phyloP scores from a whole-genome alignment of 2,888 invertebrate species.

The Drosophila stalkeri region DNA sequence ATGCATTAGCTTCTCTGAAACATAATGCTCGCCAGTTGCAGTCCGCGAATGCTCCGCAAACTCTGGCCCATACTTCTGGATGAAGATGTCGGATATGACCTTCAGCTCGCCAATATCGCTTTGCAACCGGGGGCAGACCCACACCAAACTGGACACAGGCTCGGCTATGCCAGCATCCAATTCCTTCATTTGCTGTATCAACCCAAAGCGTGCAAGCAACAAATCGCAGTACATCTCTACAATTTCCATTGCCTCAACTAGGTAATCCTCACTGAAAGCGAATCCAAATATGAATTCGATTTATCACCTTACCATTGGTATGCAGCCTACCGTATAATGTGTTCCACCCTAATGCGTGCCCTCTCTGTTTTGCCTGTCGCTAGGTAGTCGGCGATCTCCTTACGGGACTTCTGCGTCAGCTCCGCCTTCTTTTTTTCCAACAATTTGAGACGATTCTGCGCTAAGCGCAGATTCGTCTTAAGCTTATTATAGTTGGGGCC shows the following conservation, averaged over 20 bases:
- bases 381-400: conserved; percentile 99
- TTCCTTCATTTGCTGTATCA: conserved; percentile 98
- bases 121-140: conserved; percentile 97
- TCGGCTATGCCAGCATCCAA: conserved; percentile 98
- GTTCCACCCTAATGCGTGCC: conserved; percentile 98
- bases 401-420: conserved; percentile 95
- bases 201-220: conserved; percentile 96
- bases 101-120: conserved; percentile 92
- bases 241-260: conserved; percentile 99
- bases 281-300: neutral
- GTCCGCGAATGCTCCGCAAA: conserved; percentile 96
- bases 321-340: conserved; percentile 92
- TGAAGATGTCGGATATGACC: conserved; percentile 94
- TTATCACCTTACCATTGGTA: neutral
- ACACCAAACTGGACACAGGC: conserved; percentile 95
- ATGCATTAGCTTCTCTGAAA: conserved; percentile 95
- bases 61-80: conserved; percentile 95
- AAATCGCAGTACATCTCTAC: conserved; percentile 99
- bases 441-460: conserved; percentile 96
- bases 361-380: conserved; percentile 93
- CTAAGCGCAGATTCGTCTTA: conserved; percentile 97
- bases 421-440: conserved; percentile 99
- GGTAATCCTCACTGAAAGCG: conserved; percentile 94
- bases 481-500: conserved; percentile 97
- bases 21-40: conserved; percentile 94